Evolutionary conservation across 1,140 invertebrate species (phyloP), one percentile per base, ranked within the genome.

Genomic region (Odontomachus brunneus): DNA sequence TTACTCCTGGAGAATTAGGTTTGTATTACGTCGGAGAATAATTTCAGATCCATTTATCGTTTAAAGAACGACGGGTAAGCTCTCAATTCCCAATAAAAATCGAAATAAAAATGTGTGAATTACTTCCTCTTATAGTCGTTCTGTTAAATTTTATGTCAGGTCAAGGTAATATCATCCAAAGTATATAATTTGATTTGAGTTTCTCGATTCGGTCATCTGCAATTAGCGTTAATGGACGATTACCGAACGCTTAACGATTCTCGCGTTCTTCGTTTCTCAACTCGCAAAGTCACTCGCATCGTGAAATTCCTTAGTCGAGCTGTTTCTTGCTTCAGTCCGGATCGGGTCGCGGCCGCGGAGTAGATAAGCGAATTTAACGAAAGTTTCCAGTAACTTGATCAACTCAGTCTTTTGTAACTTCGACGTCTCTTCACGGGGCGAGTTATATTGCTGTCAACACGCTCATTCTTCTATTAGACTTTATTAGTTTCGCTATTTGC

Each of bases 321-420:
- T 53, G 60, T 24, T 66, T 76, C 53, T 51, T 9, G 7, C 44
- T 76, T 38, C 2, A 33, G 14, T 19, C 33, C 66, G 48, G 66
- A 66, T 76, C 19, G 11, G 15, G 12, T 53, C 66, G 1, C 14
- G 33, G n/a, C 4, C 65, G 22, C 44, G 26, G 33, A 53, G 12
- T 24, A 66, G 48, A 38, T 55, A 53, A 66, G 48, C 26, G 19
- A 66, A 66, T 55, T 65, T 33, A 66, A 15, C 0, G 2, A 53
- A 76, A 76, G n/a, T 76, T 65, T 22, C n/a, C 44, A 51, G 19
- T 3, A 53, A 66, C 74, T 76, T 11, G 19, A 22, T 38, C 22
- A 38, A 59, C 33, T n/a, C n/a, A 44, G 19, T 66, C 26, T 15
- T 76, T 51, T 24, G 19, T 53, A 76, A 76, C 26, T 65, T 62